Percentiles rank a stretch among this genome's conserved stretches.
Evolutionary conservation across 1,140 invertebrate genomes (phyloP).

Genomic region (Cherax destructor): DNA sequence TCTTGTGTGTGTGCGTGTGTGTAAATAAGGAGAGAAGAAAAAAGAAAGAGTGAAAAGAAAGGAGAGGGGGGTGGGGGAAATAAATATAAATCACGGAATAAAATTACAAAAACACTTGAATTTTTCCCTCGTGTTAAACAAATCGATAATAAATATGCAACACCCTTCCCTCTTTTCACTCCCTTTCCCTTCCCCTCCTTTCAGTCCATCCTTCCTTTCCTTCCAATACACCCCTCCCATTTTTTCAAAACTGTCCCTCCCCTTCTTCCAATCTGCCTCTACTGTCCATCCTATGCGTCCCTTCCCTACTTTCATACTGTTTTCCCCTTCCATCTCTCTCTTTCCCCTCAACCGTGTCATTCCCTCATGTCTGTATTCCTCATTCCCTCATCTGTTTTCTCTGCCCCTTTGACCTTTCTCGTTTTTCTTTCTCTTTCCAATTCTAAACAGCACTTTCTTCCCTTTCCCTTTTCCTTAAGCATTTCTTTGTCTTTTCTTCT

Average conservation of each 20-base stretch:
- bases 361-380: background rate
- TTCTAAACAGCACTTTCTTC: background rate
- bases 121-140: background rate
- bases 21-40: no score
- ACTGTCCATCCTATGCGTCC: background rate
- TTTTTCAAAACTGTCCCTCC: background rate
- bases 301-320: background rate
- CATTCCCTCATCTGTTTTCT: background rate
- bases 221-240: background rate
- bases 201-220: background rate
- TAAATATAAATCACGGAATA: background rate
- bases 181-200: conserved; percentile 9
- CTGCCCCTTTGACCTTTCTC: background rate
- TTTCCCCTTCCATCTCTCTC: background rate
- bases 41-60: background rate
- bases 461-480: background rate
- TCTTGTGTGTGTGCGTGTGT: no score
- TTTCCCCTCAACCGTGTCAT: background rate
- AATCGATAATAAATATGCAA: conserved; percentile 27
- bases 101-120: background rate
- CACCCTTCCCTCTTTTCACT: background rate
- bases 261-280: background rate
- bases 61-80: conserved; percentile 12
- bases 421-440: background rate
- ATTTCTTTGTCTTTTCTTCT: background rate